Evolutionary conservation across 2,888 invertebrate species (phyloP).

Genomic region (Tenodera sinensis): DNA sequence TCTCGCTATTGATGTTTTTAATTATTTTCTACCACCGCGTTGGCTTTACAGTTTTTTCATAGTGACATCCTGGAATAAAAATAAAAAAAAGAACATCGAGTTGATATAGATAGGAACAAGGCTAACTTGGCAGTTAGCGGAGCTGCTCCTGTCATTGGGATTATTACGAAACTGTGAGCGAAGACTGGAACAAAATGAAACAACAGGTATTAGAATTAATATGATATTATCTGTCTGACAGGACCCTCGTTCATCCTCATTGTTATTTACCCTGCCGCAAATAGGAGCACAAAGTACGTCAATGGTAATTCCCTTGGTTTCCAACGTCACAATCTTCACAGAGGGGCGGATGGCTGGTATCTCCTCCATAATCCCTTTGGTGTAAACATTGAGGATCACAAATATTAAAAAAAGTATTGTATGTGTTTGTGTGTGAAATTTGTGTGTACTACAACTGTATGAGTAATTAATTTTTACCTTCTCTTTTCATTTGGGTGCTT

Average conservation of each 20-base stretch:
- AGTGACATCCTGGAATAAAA: neutral
- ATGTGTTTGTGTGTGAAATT: neutral
- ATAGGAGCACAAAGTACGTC: neutral
- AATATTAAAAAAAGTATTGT: neutral
- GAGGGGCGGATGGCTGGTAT: neutral
- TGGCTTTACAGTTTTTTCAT: neutral
- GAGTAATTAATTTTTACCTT: neutral
- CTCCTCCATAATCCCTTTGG: neutral
- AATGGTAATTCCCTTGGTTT: neutral
- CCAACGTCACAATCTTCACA: neutral
- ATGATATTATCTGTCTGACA: neutral
- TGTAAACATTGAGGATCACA: neutral
- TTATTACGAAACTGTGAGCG: neutral
- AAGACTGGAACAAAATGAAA: neutral
- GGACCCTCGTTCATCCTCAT: neutral
- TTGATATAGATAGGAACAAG: neutral
- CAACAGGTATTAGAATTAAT: conserved; percentile 9
- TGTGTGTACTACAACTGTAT: neutral
- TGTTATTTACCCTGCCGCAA: conserved; percentile 1
- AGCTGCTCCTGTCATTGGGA: neutral
- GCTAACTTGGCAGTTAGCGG: neutral
- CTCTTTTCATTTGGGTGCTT: neutral
- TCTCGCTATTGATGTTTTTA: conserved; percentile 19
- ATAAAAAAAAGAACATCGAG: neutral
- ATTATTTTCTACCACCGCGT: conserved; percentile 20